Percentiles rank a stretch among this genome's conserved stretches.
Evolutionary conservation across 2,797 vertebrate species (phyloP).

Genomic region (Muscicapa striata): DNA sequence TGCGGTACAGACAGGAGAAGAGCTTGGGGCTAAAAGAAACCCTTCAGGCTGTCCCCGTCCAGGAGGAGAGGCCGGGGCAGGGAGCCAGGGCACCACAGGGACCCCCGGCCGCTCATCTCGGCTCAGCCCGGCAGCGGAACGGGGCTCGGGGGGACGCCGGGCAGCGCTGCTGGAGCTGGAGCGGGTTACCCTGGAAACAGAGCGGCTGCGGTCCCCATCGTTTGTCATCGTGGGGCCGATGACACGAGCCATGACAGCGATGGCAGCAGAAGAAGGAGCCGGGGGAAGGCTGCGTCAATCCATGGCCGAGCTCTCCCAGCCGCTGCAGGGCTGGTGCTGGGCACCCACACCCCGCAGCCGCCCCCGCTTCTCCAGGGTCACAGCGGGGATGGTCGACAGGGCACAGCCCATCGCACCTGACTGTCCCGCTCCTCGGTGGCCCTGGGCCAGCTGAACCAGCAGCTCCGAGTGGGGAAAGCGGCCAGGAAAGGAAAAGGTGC

Average conservation of each 20-base stretch:
- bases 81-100: neutral
- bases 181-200: slow-evolving; percentile 58
- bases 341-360: neutral
- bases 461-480: neutral
- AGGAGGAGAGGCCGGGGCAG: neutral
- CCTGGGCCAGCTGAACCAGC: neutral
- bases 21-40: neutral
- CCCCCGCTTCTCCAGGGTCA: rapidly evolving
- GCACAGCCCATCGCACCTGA: neutral
- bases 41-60: neutral
- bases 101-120: neutral
- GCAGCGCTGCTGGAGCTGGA: neutral
- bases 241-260: neutral
- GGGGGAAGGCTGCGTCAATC: neutral
- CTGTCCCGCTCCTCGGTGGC: rapidly evolving
- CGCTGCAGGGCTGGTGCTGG: neutral
- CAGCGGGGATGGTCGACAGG: neutral
- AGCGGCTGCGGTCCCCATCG: neutral
- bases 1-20: neutral
- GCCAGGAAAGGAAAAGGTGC: slow-evolving; percentile 16
- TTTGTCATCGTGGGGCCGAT: neutral
- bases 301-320: rapidly evolving
- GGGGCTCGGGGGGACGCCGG: neutral
- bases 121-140: neutral
- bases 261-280: neutral